Evolutionary conservation across 2,113 vertebrate genomes (phyloP).

Genomic region (Xenus cinereus): DNA sequence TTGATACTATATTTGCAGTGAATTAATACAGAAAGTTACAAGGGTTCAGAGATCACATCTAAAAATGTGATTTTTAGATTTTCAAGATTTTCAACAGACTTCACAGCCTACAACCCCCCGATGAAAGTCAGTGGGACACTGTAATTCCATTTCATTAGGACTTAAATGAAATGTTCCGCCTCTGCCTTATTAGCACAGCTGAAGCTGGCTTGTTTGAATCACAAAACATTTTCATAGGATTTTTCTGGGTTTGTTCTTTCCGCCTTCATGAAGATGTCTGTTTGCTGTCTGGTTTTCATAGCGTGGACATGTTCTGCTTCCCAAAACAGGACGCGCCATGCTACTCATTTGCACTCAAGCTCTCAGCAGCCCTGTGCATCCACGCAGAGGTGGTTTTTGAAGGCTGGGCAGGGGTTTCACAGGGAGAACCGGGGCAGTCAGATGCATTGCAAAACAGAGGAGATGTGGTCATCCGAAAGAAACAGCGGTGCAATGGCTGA

Average conservation of each 20-base stretch:
- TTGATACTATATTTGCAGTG: background rate
- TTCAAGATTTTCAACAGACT: background rate
- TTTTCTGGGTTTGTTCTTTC: background rate
- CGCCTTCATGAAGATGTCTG: background rate
- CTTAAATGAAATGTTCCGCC: background rate
- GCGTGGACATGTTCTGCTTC: background rate
- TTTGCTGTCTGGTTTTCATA: background rate
- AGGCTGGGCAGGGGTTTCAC: background rate
- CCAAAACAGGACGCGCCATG: background rate
- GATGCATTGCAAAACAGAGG: background rate
- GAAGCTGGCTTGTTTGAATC: background rate
- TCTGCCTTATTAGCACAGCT: constrained; percentile 12
- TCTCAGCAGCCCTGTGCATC: background rate
- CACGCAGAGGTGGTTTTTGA: background rate
- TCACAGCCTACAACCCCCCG: background rate
- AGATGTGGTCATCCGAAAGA: background rate
- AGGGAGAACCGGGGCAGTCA: background rate
- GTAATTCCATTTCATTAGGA: background rate
- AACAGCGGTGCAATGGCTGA: background rate
- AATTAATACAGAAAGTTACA: background rate
- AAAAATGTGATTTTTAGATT: background rate
- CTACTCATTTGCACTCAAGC: background rate
- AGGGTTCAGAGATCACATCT: background rate
- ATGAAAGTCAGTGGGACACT: constrained; percentile 11
- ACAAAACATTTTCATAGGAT: background rate